Conservation (phyloP, 92 coral and sea anemone species). For the Phymanthus crucifer region DNA sequence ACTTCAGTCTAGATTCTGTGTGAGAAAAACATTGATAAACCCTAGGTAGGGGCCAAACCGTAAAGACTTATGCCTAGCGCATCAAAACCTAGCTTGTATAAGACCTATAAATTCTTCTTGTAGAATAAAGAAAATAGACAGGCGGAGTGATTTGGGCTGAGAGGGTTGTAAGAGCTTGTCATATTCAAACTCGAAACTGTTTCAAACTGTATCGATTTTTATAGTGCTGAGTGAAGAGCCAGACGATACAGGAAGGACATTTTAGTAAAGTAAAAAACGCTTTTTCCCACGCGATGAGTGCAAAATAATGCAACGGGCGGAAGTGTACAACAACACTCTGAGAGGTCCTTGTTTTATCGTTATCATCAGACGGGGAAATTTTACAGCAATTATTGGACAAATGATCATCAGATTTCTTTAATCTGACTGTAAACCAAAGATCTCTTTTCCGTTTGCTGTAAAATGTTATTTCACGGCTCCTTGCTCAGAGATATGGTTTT, state of each 20-base stretch:
- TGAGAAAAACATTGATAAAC: neutral
- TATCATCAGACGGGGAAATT: neutral
- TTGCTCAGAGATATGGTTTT: neutral
- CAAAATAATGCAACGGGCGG: neutral
- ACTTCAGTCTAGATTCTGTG: neutral
- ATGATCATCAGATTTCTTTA: neutral
- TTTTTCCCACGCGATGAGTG: constrained; percentile 7
- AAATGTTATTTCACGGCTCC: neutral
- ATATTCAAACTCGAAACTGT: neutral
- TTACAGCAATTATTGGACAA: constrained; percentile 1
- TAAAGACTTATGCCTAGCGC: neutral
- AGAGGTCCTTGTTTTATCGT: neutral
- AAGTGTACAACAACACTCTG: neutral
- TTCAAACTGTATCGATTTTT: neutral
- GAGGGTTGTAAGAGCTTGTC: neutral
- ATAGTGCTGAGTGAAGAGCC: neutral
- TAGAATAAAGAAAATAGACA: neutral
- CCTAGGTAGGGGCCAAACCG: neutral
- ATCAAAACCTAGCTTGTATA: neutral
- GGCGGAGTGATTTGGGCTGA: no score
- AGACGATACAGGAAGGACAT: neutral
- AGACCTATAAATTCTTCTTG: neutral
- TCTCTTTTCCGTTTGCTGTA: neutral
- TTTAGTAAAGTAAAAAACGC: neutral
- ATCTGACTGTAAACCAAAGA: neutral